Evolutionary conservation across 2,888 invertebrate species (phyloP).

Genomic region (Harmothoe impar): DNA sequence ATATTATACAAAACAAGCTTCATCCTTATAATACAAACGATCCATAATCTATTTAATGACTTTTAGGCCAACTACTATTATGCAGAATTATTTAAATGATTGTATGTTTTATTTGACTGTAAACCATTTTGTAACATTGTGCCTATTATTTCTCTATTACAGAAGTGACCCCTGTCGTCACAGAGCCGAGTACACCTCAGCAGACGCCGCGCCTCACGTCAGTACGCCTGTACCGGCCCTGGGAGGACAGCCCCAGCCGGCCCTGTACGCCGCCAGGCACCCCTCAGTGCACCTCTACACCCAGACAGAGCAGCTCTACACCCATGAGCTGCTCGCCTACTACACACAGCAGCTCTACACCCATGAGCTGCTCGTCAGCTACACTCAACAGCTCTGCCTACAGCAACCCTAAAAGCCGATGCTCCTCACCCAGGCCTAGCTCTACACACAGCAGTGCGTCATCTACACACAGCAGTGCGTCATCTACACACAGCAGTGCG

Average conservation of each 20-base stretch:
- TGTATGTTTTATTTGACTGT: neutral
- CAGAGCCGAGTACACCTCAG: neutral
- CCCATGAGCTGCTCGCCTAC: neutral
- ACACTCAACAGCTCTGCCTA: neutral
- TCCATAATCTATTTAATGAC: too few species aligned
- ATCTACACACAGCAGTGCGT: neutral
- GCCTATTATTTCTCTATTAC: neutral
- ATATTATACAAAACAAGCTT: too few species aligned
- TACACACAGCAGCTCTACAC: neutral
- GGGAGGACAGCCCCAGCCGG: conserved; percentile 8
- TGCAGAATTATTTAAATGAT: neutral
- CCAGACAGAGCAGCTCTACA: too few species aligned
- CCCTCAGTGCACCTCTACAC: too few species aligned
- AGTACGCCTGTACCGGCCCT: neutral
- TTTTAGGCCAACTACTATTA: too few species aligned
- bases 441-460: neutral
- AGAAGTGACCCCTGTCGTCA: neutral
- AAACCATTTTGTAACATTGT: too few species aligned
- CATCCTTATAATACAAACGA: too few species aligned
- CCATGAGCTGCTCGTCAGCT: too few species aligned
- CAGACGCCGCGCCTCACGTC: neutral
- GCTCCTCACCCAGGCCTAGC: too few species aligned
- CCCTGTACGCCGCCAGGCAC: neutral
- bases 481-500: neutral
- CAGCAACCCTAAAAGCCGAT: too few species aligned